Conservation (phyloP, 2,113 vertebrate genomes). For the Vombatus ursinus region DNA sequence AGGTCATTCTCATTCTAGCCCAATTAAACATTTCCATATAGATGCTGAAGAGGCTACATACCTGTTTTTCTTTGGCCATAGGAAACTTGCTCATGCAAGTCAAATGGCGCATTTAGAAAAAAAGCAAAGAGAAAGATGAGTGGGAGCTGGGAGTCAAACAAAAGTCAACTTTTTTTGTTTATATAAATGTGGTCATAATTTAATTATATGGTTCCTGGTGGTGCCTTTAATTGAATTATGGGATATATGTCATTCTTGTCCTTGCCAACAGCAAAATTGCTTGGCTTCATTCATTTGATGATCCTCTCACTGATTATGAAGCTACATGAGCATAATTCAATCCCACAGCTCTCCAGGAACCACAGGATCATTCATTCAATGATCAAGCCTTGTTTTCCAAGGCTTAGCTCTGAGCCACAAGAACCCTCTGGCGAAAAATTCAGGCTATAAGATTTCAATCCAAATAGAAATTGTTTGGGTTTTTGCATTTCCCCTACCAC, state of each 20-base stretch:
- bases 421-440: constrained; percentile 32
- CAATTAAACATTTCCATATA: constrained; percentile 42
- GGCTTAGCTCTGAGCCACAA: constrained; percentile 11
- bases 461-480: constrained; percentile 50
- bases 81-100: neutral
- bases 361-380: constrained; percentile 51
- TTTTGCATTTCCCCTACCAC: constrained; percentile 4
- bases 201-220: constrained; percentile 42
- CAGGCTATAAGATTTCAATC: neutral
- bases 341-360: constrained; percentile 56
- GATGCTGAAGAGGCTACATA: constrained; percentile 15
- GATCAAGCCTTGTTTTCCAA: constrained; percentile 53
- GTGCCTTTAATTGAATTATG: constrained; percentile 54
- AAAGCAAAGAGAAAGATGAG: constrained; percentile 22
- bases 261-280: neutral
- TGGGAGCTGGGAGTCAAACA: neutral
- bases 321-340: constrained; percentile 18
- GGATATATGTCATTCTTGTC: constrained; percentile 40
- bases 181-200: constrained; percentile 47
- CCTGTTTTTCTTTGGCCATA: constrained; percentile 2
- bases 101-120: neutral
- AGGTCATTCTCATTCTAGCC: neutral
- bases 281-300: constrained; percentile 38
- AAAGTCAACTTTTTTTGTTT: constrained; percentile 2
- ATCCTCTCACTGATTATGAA: neutral